phyloP scores from a whole-genome alignment of 2,888 invertebrate genomes.

The Pollenia angustigena region DNA sequence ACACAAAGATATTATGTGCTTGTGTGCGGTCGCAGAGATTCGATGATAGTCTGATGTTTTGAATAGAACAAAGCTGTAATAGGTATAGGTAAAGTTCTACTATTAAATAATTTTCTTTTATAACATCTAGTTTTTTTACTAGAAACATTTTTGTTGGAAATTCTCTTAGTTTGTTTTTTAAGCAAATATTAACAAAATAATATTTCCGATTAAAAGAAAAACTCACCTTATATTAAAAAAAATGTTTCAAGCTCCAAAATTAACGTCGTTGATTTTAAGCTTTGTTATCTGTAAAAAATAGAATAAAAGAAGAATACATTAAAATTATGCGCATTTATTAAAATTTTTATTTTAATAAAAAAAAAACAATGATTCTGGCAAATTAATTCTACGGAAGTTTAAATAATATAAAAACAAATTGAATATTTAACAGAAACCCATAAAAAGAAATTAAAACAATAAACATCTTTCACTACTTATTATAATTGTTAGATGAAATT shows the following conservation, averaged over 20 bases:
- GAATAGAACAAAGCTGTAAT: no score
- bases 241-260: constrained; percentile 22
- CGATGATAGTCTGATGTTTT: no score
- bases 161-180: no score
- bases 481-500: background rate
- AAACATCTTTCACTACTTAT: background rate
- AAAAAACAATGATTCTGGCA: background rate
- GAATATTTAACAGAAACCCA: constrained; percentile 14
- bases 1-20: no score
- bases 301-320: constrained; percentile 29
- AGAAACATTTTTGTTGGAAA: no score
- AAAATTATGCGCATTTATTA: constrained; percentile 57
- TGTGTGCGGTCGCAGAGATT: no score
- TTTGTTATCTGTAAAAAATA: constrained; percentile 61
- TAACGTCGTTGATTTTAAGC: constrained; percentile 48
- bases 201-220: background rate
- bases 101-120: no score
- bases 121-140: no score
- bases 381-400: constrained; percentile 19
- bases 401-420: constrained; percentile 8
- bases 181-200: background rate
- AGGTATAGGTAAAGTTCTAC: no score
- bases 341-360: constrained; percentile 17
- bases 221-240: constrained; percentile 59
- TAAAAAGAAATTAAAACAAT: constrained; percentile 24